Evolutionary conservation across 2,888 invertebrate genomes (phyloP).

Genomic region (Hyposoter didymator): DNA sequence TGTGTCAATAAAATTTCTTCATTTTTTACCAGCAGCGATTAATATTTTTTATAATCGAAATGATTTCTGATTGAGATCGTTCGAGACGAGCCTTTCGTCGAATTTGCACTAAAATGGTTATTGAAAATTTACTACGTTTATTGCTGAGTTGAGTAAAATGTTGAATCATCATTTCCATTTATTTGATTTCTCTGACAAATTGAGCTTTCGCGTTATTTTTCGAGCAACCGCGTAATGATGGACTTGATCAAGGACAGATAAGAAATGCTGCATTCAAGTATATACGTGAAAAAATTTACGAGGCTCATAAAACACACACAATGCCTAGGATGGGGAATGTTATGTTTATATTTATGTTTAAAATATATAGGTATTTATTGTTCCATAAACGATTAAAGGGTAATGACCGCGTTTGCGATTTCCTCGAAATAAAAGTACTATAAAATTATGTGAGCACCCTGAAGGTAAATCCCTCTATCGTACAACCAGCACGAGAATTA

Average conservation of each 20-base stretch:
- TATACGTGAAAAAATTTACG: not conserved
- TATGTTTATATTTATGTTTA: conserved; percentile 18
- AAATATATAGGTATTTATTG: conserved; percentile 30
- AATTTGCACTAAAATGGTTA: not conserved
- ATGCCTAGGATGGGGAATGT: not conserved
- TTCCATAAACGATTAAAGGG: conserved; percentile 52
- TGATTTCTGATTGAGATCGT: not conserved
- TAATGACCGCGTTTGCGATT: conserved; percentile 57
- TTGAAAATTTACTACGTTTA: not conserved
- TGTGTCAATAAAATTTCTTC: conserved; percentile 6
- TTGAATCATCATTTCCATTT: not conserved
- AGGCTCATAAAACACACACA: not conserved
- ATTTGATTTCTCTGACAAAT: not conserved
- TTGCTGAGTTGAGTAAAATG: not conserved
- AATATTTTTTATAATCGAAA: not conserved
- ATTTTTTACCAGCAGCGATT: not conserved
- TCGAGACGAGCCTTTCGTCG: not conserved
- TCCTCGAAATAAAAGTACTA: conserved; percentile 58
- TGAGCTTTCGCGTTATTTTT: not conserved
- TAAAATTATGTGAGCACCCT: conserved; percentile 55
- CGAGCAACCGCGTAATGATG: not conserved
- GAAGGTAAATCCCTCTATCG: conserved; percentile 30
- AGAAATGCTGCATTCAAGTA: not conserved
- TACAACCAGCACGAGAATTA: conserved; percentile 60
- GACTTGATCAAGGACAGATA: not conserved